phyloP scores from a whole-genome alignment of 2,888 invertebrate genomes.

The Gastrophysa polygoni region DNA sequence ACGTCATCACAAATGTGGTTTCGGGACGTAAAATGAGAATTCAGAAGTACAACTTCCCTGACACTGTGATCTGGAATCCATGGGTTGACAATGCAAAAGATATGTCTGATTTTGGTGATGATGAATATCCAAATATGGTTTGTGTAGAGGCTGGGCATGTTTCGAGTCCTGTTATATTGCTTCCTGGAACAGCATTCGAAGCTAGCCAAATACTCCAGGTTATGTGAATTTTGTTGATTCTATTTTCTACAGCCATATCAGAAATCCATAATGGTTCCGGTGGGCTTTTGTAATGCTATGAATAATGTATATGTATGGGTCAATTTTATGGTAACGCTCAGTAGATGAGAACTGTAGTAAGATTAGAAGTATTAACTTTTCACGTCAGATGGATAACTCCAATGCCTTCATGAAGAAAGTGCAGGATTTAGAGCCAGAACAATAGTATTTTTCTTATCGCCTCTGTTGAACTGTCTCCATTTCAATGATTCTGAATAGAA shows the following conservation, averaged over 20 bases:
- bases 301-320: slow-evolving; percentile 31
- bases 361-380: background rate
- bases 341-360: slow-evolving; percentile 2
- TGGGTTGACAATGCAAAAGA: slow-evolving; percentile 93
- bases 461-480: too few species aligned
- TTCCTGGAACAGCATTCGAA: slow-evolving; percentile 91
- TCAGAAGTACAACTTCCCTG: slow-evolving; percentile 93
- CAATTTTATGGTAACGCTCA: slow-evolving; percentile 19
- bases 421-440: too few species aligned
- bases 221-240: slow-evolving; percentile 49
- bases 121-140: slow-evolving; percentile 95
- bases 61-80: slow-evolving; percentile 97
- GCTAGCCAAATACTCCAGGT: slow-evolving; percentile 90
- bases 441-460: too few species aligned
- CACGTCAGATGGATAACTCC: background rate
- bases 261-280: slow-evolving; percentile 14
- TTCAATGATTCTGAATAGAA: too few species aligned
- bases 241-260: slow-evolving; percentile 32
- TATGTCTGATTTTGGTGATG: slow-evolving; percentile 94
- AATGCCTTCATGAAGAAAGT: too few species aligned
- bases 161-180: slow-evolving; percentile 82
- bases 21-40: slow-evolving; percentile 91
- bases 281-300: slow-evolving; percentile 27
- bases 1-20: slow-evolving; percentile 91
- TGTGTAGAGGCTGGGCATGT: slow-evolving; percentile 95